Conservation (phyloP, 2,113 vertebrate species). For the Bubalus kerabau region DNA sequence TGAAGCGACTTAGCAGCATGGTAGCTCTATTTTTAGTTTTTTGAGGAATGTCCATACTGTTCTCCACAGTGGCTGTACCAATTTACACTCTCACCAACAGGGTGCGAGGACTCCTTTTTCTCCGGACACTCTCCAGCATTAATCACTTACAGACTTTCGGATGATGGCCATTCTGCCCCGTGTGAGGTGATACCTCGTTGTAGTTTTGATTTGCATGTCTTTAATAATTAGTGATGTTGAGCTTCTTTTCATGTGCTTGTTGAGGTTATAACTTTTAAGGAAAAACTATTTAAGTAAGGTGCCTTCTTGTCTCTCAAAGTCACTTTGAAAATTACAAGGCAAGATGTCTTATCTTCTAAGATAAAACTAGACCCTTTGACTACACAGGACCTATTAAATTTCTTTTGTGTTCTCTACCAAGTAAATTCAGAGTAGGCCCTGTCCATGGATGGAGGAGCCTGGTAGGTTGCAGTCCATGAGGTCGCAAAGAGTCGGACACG, state of each 20-base stretch:
- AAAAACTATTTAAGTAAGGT: background rate
- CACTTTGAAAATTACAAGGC: constrained; percentile 4
- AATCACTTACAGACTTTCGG: background rate
- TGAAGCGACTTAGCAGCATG: too few species aligned
- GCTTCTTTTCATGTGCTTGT: background rate
- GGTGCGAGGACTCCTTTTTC: background rate
- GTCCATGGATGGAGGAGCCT: too few species aligned
- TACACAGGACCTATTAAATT: background rate
- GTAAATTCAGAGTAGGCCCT: background rate
- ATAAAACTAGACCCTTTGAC: background rate
- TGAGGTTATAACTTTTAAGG: background rate
- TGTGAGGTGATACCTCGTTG: background rate
- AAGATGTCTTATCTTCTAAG: background rate
- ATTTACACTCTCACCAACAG: background rate
- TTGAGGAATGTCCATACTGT: background rate
- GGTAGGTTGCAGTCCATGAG: too few species aligned
- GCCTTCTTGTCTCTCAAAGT: background rate
- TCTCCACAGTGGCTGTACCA: background rate
- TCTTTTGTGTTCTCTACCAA: background rate
- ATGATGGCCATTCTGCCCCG: background rate
- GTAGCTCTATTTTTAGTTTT: background rate
- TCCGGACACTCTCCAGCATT: background rate
- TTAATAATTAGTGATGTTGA: background rate
- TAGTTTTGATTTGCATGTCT: background rate
- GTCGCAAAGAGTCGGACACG: too few species aligned